These are phyloP conservation scores for Eudasyphora cyanicolor DNA, from an alignment of 2,888 invertebrate genomes.

Conservation along the genomic window DNA sequence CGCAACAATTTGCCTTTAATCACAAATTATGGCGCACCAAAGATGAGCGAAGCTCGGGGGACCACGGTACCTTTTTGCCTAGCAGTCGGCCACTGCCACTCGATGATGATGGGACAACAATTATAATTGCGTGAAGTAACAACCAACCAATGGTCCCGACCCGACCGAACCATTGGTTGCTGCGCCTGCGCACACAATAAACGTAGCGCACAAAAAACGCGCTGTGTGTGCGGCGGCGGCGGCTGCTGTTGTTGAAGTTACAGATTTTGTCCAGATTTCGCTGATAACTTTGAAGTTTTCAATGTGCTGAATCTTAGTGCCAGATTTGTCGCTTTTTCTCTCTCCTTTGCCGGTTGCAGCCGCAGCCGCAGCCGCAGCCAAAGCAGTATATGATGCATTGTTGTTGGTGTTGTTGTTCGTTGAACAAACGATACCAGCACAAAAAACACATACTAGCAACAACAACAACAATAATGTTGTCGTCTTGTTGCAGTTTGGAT, in stretches of 20 bases:
- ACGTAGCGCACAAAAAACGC: not conserved
- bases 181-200: slow-evolving; percentile 38
- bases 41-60: not conserved
- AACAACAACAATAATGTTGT: slow-evolving; percentile 8
- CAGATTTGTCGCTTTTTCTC: slow-evolving; percentile 78
- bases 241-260: slow-evolving; percentile 46
- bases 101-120: slow-evolving; percentile 62
- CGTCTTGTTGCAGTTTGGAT: slow-evolving; percentile 33
- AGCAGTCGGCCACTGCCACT: not conserved
- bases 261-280: slow-evolving; percentile 70
- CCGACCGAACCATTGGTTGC: slow-evolving; percentile 19
- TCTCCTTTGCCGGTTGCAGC: not conserved
- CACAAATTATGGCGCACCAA: not conserved
- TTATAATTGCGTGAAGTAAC: slow-evolving; percentile 66
- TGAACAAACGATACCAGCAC: not conserved
- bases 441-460: not conserved
- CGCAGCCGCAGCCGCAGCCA: slow-evolving; percentile 12
- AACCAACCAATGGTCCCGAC: slow-evolving; percentile 26
- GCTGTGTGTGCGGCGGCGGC: slow-evolving; percentile 14
- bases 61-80: slow-evolving; percentile 56
- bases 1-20: slow-evolving; percentile 13
- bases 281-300: slow-evolving; percentile 78
- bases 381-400: too few relatives aligned
- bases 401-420: too few relatives aligned
- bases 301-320: slow-evolving; percentile 74